Evolutionary conservation across 2,113 vertebrate species (phyloP).

Genomic region (Apistogramma diplotaenia): DNA sequence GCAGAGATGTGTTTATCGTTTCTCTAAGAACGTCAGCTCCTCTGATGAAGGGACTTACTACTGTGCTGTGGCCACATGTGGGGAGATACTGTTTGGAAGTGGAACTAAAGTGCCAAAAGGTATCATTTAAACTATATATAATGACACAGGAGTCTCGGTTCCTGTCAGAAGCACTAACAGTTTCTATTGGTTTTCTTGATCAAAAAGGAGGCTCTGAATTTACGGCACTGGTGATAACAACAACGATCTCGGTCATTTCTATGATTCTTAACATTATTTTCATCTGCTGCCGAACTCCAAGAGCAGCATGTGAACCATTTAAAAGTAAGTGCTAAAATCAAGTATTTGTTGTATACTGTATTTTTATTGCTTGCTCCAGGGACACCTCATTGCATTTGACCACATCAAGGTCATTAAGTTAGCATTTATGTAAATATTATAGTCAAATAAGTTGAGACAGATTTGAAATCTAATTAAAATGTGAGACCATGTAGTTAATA

Average conservation of each 20-base stretch:
- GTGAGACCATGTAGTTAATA: not conserved
- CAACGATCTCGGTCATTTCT: not conserved
- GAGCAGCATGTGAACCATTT: rapidly evolving
- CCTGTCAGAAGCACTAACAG: not conserved
- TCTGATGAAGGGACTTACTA: rapidly evolving
- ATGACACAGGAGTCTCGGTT: rapidly evolving
- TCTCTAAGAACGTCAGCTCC: rapidly evolving
- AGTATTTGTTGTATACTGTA: not conserved
- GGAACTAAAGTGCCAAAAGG: rapidly evolving
- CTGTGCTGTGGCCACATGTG: too few species aligned
- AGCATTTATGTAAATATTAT: too few species aligned
- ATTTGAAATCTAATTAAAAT: rapidly evolving
- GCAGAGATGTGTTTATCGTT: not conserved
- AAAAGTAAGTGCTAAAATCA: not conserved
- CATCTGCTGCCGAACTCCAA: not conserved
- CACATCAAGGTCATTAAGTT: not conserved
- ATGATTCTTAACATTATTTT: not conserved
- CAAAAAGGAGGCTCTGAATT: not conserved
- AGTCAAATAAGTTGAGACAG: too few species aligned
- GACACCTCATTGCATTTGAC: not conserved
- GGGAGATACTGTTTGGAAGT: too few species aligned
- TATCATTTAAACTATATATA: not conserved
- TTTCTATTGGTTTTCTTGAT: not conserved
- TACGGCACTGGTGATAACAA: not conserved
- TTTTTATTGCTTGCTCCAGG: rapidly evolving